phyloP scores from a whole-genome alignment of 2,113 vertebrate species.

The Reinhardtius hippoglossoides region DNA sequence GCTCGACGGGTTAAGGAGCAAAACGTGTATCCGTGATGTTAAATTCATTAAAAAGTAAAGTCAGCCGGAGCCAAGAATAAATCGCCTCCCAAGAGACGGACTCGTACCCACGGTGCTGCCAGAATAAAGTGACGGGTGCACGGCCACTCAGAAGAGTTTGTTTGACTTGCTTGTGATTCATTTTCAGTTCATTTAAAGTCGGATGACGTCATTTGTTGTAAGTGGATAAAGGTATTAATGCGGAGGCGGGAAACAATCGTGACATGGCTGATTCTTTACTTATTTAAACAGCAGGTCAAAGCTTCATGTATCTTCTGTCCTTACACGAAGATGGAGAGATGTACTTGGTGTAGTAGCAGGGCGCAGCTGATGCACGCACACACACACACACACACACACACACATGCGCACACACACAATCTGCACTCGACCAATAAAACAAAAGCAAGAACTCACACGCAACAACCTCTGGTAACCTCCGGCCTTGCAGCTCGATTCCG shows the following conservation, averaged over 20 bases:
- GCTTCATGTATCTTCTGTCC: neutral
- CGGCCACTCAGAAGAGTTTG: neutral
- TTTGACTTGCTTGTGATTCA: neutral
- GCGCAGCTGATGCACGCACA: neutral
- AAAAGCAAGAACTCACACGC: too few species aligned
- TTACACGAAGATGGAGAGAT: slow-evolving; percentile 6
- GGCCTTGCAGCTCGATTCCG: slow-evolving; percentile 18
- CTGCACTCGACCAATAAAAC: too few species aligned
- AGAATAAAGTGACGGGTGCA: slow-evolving; percentile 4
- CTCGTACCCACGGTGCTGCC: neutral
- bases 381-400: neutral
- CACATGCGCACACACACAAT: neutral
- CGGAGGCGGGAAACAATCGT: neutral
- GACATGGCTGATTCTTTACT: slow-evolving; percentile 16
- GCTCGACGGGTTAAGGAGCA: slow-evolving; percentile 50
- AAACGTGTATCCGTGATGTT: slow-evolving; percentile 55
- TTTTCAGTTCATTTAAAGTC: neutral
- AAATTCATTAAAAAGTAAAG: slow-evolving; percentile 61
- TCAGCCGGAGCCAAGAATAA: slow-evolving; percentile 50
- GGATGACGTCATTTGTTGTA: neutral
- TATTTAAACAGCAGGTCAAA: slow-evolving; percentile 6
- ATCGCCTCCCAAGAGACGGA: neutral
- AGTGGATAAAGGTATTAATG: neutral
- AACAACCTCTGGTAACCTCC: slow-evolving; percentile 30
- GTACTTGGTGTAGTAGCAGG: neutral